Evolutionary conservation across 2,113 vertebrate species (phyloP).

Genomic region (Passer domesticus): DNA sequence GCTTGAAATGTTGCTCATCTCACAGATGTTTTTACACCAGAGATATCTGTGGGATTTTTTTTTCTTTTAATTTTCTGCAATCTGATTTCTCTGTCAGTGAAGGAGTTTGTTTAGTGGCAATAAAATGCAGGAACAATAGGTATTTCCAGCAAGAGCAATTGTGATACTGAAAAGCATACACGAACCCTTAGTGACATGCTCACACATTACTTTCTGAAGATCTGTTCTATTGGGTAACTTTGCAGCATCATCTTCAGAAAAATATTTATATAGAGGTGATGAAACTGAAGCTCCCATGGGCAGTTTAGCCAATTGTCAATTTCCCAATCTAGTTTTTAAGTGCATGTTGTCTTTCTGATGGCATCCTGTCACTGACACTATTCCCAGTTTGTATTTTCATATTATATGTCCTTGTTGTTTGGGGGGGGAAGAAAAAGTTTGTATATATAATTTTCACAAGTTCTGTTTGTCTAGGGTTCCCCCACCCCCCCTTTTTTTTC

Average conservation of each 20-base stretch:
- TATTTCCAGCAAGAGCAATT: background rate
- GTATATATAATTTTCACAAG: background rate
- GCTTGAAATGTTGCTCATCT: background rate
- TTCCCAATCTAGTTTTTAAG: background rate
- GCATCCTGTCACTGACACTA: background rate
- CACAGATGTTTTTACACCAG: background rate
- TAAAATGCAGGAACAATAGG: background rate
- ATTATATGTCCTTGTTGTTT: background rate
- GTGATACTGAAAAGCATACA: background rate
- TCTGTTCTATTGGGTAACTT: background rate
- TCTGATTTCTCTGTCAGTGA: background rate
- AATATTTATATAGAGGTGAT: background rate
- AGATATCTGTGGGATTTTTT: background rate
- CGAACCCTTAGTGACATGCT: background rate
- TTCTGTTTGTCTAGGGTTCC: background rate
- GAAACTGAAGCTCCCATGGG: background rate
- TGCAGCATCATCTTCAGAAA: background rate
- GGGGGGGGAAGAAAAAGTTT: background rate
- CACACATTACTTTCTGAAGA: background rate
- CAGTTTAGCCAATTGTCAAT: background rate
- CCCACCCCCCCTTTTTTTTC: accelerated
- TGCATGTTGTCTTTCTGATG: background rate
- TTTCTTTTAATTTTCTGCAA: background rate
- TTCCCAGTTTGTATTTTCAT: background rate
- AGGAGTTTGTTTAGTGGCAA: background rate